Base-by-base conservation (phyloP, 2,797 vertebrate species). In the Acridotheres tristis region DNA sequence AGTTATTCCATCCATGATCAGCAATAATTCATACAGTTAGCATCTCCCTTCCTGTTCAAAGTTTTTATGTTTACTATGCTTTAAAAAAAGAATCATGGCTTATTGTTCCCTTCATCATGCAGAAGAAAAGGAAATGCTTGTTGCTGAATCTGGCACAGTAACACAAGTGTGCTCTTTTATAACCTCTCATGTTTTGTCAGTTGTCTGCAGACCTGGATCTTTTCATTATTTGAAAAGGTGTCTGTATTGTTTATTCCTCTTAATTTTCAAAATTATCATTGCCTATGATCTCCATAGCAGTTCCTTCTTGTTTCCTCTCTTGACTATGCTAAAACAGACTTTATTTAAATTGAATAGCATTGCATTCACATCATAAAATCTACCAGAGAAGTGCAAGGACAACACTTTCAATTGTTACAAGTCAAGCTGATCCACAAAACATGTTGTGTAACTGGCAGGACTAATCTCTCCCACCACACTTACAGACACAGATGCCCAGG, bases 401-500 rank as follows among this genome's bases (percentile, higher is more conserved):
- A 90, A 73, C 67, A 58, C 45, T 90, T 79, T 29, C 53, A 81
- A 61, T 69, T 89, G 69, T 87, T 74, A 90, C 59, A 82, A 87
- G 71, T 63, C 76, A 94, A 86, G 69, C 17, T 32, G 62, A 93
- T 67, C 85, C 72, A 90, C 30, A 90, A 51, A 91, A 90, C n/a
- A 54, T 0, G 2, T 89, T 89, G 85, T 51, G 23, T 91, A 93
- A 94, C 62, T 51, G 32, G 73, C 55, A 96, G 66, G 48, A 91
- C 69, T 94, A 86, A 94, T 78, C 58, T 83, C 80, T 91, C 47
- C 59, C 85, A 88, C 30, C 43, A 91, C 27, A n/a, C 69, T 94
- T 72, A 80, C 18, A 90, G 67, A 84, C 85, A 89, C 72, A 94
- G 79, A 93, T 86, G 76, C 90, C 83, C 94, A 88, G 83, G 58